These are phyloP conservation scores for Panzeria rudis DNA, from an alignment of 2,888 invertebrate genomes.

Conservation along the genomic window DNA sequence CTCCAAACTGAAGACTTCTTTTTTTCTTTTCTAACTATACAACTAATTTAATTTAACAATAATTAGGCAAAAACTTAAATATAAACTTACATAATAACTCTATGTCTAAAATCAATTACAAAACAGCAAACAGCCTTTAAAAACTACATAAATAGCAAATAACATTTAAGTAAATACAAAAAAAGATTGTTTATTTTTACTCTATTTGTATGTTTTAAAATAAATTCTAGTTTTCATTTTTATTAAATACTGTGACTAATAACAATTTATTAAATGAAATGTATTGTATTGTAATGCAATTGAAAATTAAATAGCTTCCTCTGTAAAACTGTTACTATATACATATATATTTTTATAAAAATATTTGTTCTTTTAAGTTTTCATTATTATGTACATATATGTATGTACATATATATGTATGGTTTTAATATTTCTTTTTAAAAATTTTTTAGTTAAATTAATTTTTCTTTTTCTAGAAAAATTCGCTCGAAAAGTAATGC, in stretches of 20 bases:
- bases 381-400: slow-evolving; percentile 33
- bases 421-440: background rate
- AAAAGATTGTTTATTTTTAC: background rate
- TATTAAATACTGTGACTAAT: slow-evolving; percentile 38
- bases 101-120: slow-evolving; percentile 37
- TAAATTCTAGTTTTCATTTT: slow-evolving; percentile 47
- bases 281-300: slow-evolving; percentile 28
- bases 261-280: slow-evolving; percentile 33
- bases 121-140: slow-evolving; percentile 59
- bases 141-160: slow-evolving; percentile 56
- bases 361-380: slow-evolving; percentile 64
- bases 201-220: slow-evolving; percentile 23
- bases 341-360: slow-evolving; percentile 59
- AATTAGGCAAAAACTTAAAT: slow-evolving; percentile 31
- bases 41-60: slow-evolving; percentile 45
- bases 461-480: background rate
- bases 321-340: slow-evolving; percentile 55
- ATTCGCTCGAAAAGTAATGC: background rate
- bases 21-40: slow-evolving; percentile 14
- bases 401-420: background rate
- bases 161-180: slow-evolving; percentile 10
- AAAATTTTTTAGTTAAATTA: background rate
- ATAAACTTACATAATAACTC: slow-evolving; percentile 2
- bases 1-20: slow-evolving; percentile 40
- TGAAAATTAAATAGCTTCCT: slow-evolving; percentile 61